Percentiles rank a stretch among this genome's conserved stretches.
phyloP scores from a whole-genome alignment of 2,113 vertebrate species.

The Apteryx owenii region DNA sequence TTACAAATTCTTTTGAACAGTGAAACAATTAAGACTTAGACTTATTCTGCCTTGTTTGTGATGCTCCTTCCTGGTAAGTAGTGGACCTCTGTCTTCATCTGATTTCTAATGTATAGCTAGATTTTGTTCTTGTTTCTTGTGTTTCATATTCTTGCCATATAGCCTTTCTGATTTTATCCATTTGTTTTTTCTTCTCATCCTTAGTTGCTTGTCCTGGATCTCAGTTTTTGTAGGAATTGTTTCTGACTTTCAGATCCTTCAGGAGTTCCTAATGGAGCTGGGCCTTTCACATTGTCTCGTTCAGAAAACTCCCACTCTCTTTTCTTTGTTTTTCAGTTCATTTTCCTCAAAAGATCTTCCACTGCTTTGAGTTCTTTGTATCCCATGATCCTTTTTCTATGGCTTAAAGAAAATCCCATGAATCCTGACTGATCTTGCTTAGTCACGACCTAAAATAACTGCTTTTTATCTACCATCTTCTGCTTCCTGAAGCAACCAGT shows the following conservation, averaged over 20 bases:
- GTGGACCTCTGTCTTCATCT: not conserved
- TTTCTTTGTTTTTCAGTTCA: not conserved
- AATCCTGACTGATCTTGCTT: not conserved
- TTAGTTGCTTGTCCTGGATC: not conserved
- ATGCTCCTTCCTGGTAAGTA: not conserved
- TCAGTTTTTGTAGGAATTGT: not conserved
- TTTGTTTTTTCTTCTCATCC: not conserved
- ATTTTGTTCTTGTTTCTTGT: not conserved
- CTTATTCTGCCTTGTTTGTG: not conserved
- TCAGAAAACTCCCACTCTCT: not conserved
- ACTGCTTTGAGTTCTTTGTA: not conserved
- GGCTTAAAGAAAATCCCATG: not conserved
- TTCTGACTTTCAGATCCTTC: not conserved
- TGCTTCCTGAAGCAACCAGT: not conserved
- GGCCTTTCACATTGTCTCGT: not conserved
- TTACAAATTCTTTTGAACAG: not conserved
- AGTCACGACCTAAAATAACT: not conserved
- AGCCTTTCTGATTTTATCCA: not conserved
- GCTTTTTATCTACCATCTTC: not conserved
- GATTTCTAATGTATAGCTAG: not conserved
- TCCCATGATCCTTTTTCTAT: not conserved
- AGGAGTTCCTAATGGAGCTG: not conserved
- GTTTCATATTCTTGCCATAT: not conserved
- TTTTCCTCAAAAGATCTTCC: not conserved
- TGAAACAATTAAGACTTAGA: not conserved